Conservation (phyloP, 2,797 vertebrate genomes). For the Ibycter americanus region DNA sequence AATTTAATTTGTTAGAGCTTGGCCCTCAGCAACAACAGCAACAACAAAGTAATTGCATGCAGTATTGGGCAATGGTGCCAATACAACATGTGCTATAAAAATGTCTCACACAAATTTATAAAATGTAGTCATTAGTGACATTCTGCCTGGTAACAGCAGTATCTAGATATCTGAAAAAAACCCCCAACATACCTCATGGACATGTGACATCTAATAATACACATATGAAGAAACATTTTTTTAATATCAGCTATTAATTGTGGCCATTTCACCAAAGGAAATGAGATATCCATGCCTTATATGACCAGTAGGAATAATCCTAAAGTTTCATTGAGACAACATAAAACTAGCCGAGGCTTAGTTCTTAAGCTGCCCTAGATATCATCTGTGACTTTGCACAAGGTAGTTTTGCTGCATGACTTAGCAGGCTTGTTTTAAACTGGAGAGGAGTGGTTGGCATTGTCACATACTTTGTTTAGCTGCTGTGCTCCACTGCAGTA, state of each 20-base stretch:
- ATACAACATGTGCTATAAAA: conserved; percentile 61
- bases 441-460: background rate
- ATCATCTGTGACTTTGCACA: background rate
- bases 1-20: conserved; percentile 76
- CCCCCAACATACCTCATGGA: background rate
- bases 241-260: background rate
- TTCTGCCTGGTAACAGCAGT: conserved; percentile 64
- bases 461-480: background rate
- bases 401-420: background rate
- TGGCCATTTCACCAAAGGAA: background rate
- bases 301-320: background rate
- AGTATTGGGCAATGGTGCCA: conserved; percentile 63
- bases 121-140: conserved; percentile 59
- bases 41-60: conserved; percentile 68
- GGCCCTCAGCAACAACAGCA: conserved; percentile 66
- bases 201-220: conserved; percentile 42
- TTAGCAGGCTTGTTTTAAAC: background rate
- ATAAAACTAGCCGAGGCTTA: background rate
- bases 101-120: conserved; percentile 62
- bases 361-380: background rate
- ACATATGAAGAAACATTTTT: background rate
- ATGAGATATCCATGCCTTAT: background rate
- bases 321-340: background rate
- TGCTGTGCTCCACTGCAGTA: background rate
- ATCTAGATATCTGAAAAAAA: background rate